A percentile compares a stretch with the other conserved stretches of the same genome.
Conservation (phyloP, 2,888 invertebrate species). For the Drosophila greeni region DNA sequence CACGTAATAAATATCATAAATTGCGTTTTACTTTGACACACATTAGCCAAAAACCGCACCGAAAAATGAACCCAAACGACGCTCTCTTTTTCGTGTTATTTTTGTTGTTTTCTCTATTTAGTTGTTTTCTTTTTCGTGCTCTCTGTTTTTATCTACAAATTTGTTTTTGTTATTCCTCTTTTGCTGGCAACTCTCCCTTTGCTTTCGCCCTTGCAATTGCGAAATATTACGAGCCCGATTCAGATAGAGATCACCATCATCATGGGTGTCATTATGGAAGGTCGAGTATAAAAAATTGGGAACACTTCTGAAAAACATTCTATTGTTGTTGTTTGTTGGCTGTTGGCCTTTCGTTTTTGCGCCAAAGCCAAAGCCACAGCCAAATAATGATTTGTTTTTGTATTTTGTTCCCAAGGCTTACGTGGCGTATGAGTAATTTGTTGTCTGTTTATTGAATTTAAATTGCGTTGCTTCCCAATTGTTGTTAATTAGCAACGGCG, state of each 20-base stretch:
- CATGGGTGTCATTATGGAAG: slow-evolving; percentile 18
- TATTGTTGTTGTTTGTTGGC: slow-evolving; percentile 13
- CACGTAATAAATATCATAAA: slow-evolving; percentile 72
- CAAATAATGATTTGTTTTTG: slow-evolving; percentile 29
- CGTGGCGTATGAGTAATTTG: slow-evolving; percentile 65
- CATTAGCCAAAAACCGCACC: slow-evolving; percentile 47
- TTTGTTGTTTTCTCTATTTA: slow-evolving; percentile 40
- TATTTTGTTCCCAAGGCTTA: slow-evolving; percentile 33
- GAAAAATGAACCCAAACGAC: slow-evolving; percentile 13
- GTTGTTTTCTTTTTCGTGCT: slow-evolving; percentile 54
- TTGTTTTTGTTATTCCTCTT: slow-evolving; percentile 50
- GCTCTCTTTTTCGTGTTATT: slow-evolving; percentile 18
- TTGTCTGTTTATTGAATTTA: slow-evolving; percentile 38
- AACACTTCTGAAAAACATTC: slow-evolving; percentile 11
- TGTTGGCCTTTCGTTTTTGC: slow-evolving; percentile 37
- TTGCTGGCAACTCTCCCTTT: slow-evolving; percentile 32
- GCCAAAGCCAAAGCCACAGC: slow-evolving; percentile 4
- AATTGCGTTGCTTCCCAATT: slow-evolving; percentile 30
- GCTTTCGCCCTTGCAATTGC: slow-evolving; percentile 16
- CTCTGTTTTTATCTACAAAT: slow-evolving; percentile 62
- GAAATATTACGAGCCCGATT: slow-evolving; percentile 14
- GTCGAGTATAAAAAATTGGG: slow-evolving; percentile 10
- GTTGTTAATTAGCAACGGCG: slow-evolving; percentile 23
- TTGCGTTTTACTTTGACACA: slow-evolving; percentile 72
- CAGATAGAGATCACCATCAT: slow-evolving; percentile 28